Evolutionary conservation across 2,797 vertebrate genomes (phyloP).

Genomic region (Artibeus jamaicensis): DNA sequence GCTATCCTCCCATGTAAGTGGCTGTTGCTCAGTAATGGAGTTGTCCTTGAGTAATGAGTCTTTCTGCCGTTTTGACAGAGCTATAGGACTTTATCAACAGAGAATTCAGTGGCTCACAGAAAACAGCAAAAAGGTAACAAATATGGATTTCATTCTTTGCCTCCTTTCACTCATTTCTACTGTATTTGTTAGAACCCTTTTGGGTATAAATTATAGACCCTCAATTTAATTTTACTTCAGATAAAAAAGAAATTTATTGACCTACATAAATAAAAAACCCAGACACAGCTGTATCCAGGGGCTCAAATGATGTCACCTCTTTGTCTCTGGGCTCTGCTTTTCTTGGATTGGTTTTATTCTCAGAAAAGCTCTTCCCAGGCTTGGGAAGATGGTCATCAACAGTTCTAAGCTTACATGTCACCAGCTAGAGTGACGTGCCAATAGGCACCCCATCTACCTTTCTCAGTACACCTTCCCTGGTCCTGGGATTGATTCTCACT

Average conservation of each 20-base stretch:
- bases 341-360: background rate
- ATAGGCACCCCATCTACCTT: background rate
- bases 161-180: background rate
- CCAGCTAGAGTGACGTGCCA: background rate
- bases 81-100: slow-evolving; percentile 80
- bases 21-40: background rate
- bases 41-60: background rate
- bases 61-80: slow-evolving; percentile 77
- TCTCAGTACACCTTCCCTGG: background rate
- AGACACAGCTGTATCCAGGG: background rate
- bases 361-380: background rate
- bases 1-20: background rate
- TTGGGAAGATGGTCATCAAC: background rate
- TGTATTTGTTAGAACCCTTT: background rate
- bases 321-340: background rate
- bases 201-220: background rate
- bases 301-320: background rate
- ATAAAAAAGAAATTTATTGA: background rate
- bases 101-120: slow-evolving; percentile 85
- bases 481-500: background rate
- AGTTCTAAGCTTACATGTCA: background rate
- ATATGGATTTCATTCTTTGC: background rate
- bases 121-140: slow-evolving; percentile 87
- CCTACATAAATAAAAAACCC: background rate
- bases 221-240: background rate